These are phyloP conservation scores for Ailurus styani DNA, from an alignment of 2,113 vertebrate species.

Conservation along the genomic window DNA sequence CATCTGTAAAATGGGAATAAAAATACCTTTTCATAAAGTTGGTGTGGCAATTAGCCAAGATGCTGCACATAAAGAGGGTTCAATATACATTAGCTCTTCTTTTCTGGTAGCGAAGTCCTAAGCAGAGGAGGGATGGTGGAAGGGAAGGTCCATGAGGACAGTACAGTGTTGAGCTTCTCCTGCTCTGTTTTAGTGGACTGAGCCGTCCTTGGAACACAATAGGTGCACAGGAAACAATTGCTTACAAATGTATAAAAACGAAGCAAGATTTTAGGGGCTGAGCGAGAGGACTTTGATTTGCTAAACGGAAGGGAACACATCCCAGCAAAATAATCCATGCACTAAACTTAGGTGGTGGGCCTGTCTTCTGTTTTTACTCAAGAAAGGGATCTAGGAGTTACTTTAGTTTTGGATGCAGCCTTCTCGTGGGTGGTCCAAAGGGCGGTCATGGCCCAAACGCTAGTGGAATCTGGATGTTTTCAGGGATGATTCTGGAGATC, in stretches of 20 bases:
- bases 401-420: neutral
- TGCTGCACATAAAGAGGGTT: neutral
- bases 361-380: neutral
- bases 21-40: neutral
- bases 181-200: neutral
- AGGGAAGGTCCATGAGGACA: neutral
- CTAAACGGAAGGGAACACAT: neutral
- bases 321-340: neutral
- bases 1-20: neutral
- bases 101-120: neutral
- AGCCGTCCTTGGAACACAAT: neutral
- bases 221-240: neutral
- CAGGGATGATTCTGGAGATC: neutral
- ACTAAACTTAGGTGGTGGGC: neutral
- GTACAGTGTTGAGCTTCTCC: neutral
- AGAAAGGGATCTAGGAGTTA: neutral
- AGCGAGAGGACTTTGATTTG: neutral
- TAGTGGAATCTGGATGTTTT: neutral
- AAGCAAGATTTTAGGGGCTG: neutral
- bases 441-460: neutral
- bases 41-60: neutral
- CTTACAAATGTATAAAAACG: neutral
- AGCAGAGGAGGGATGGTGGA: neutral
- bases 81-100: neutral
- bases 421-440: neutral